Evolutionary conservation across 2,113 vertebrate species (phyloP).

Genomic region (Siniperca knerii): DNA sequence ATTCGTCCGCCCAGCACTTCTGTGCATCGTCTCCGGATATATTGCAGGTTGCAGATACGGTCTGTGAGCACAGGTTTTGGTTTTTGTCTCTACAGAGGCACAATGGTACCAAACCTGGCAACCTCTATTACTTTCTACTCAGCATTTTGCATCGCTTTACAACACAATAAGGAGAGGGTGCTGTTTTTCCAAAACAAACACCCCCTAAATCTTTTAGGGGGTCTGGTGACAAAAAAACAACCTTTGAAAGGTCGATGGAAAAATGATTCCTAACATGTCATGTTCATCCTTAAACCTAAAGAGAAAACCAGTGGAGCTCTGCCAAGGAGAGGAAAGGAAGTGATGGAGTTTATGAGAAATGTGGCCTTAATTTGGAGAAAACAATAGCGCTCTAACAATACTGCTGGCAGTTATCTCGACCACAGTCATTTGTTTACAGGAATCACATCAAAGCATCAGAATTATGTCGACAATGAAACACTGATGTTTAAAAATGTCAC

Average conservation of each 20-base stretch:
- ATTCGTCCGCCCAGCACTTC: too few species aligned
- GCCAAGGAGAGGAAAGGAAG: neutral
- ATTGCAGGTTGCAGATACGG: too few species aligned
- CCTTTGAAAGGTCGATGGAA: neutral
- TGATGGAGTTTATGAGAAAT: neutral
- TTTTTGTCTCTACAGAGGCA: too few species aligned
- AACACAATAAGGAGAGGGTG: neutral
- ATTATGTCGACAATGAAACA: neutral
- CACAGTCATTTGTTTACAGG: constrained; percentile 19
- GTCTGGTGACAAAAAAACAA: neutral
- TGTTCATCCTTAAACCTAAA: neutral
- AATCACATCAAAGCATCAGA: constrained; percentile 1
- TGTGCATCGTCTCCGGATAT: too few species aligned
- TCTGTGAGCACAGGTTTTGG: too few species aligned
- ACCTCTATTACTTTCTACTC: too few species aligned
- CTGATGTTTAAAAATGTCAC: neutral
- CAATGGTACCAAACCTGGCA: too few species aligned
- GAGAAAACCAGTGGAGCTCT: neutral
- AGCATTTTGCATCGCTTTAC: too few species aligned
- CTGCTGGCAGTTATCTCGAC: neutral
- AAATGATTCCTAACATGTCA: neutral
- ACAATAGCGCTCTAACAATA: neutral
- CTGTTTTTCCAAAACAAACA: neutral
- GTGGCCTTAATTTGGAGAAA: constrained; percentile 7
- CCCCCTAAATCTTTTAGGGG: too few species aligned